Evolutionary conservation across 2,888 invertebrate species (phyloP), one percentile per base, ranked within the genome.

Genomic region (Apocheima hispidaria): DNA sequence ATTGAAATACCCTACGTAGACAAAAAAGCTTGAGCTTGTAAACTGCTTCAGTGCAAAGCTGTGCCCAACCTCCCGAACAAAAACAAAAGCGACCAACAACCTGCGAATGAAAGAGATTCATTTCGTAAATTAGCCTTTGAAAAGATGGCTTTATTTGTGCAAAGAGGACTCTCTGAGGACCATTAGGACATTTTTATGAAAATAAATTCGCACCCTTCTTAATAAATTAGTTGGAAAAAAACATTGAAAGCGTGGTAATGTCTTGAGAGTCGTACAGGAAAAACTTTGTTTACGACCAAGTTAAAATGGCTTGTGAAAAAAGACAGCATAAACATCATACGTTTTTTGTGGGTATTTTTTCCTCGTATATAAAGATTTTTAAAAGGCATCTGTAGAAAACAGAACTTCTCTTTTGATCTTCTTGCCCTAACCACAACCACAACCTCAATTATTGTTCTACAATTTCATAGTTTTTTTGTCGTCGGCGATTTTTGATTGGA

Each of bases 81-180:
- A 83, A 83, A 81, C 79, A 80, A 75, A 72, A 63, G 48, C 68
- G 70, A 69, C 69, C 72, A 60, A 65, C 66, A 74, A 75, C 77
- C 82, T 86, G 84, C 75, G 66, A 79, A 78, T 82, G 83, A 84
- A 81, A 79, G 80, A 79, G 78, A 85, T 87, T 87, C 81, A 84
- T 87, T 82, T 71, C 70, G 69, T 74, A 82, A 84, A 88, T 86
- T 84, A 81, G 78, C 74, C 71, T 75, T 76, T 74, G 75, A 78
- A 83, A 85, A 84, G 77, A 82, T 80, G 79, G 72, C 75, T 81
- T 81, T 80, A 77, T 77, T 78, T 80, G 69, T 69, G 61, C 41
- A 56, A 60, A 64, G 61, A 67, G 62, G 53, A 40, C 59, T 61
- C 66, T 67, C 48, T 33, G 65, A 63, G 66, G 60, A 60, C 53